Conservation (phyloP, 2,113 vertebrate genomes). For the Sylvilagus bachmani region DNA sequence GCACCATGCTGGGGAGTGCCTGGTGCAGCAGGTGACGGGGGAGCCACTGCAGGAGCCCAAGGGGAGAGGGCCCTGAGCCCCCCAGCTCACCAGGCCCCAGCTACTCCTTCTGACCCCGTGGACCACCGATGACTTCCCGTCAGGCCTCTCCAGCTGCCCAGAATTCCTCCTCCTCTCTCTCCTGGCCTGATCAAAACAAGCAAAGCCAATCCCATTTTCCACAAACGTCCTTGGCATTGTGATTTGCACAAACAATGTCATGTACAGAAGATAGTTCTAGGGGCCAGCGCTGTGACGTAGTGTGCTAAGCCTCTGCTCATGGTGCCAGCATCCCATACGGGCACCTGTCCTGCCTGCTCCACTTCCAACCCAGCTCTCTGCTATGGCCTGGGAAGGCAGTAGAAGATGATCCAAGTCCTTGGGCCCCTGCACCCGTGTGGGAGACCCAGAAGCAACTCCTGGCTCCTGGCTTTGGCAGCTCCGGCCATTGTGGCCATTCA, state of each 20-base stretch:
- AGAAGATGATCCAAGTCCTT: no score
- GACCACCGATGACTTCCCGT: accelerated
- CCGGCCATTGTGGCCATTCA: no score
- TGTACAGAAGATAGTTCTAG: background rate
- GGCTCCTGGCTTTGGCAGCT: no score
- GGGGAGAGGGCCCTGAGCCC: background rate
- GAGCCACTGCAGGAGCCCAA: background rate
- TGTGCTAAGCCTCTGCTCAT: no score
- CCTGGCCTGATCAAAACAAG: background rate
- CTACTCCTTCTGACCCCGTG: background rate
- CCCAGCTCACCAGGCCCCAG: background rate
- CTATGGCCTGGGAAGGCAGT: no score
- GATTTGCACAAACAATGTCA: background rate
- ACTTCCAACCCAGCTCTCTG: no score
- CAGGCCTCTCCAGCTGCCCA: background rate
- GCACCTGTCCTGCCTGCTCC: no score
- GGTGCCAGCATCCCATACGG: no score
- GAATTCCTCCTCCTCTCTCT: background rate
- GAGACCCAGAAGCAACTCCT: no score
- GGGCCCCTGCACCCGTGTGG: no score
- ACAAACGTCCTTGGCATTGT: no score
- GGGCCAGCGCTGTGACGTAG: no score
- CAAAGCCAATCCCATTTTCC: background rate
- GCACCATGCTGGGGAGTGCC: background rate
- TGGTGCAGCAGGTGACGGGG: accelerated